Conservation (phyloP, 2,888 invertebrate genomes). For the Cephus sareptanus region DNA sequence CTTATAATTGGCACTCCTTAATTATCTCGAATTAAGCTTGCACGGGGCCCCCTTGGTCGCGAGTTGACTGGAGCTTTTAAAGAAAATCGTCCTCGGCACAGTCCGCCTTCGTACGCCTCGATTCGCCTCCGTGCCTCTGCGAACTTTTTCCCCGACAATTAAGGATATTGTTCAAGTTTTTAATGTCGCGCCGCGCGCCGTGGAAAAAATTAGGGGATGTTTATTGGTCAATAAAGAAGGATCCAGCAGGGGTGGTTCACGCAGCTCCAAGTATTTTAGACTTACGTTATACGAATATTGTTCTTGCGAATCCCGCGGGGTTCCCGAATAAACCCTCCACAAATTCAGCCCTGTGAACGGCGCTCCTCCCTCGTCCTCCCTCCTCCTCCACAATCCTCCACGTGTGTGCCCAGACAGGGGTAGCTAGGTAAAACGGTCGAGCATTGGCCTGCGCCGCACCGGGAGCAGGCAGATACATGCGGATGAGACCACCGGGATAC, state of each 20-base stretch:
- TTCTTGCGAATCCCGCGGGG: constrained; percentile 52
- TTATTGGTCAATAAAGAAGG: constrained; percentile 4
- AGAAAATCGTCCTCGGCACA: constrained; percentile 18
- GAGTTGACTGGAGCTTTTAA: background rate
- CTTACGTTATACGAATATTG: constrained; percentile 53
- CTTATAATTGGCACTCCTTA: constrained; percentile 52
- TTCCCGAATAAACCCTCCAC: constrained; percentile 25
- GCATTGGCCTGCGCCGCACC: constrained; percentile 18
- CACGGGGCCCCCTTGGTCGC: constrained; percentile 14
- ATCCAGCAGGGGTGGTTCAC: background rate
- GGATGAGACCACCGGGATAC: constrained; percentile 8
- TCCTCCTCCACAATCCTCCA: background rate
- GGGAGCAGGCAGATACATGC: constrained; percentile 36
- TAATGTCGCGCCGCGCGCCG: constrained; percentile 17
- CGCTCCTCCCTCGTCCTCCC: background rate
- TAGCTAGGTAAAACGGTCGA: constrained; percentile 13
- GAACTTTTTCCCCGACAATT: constrained; percentile 37
- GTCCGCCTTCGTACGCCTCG: constrained; percentile 10
- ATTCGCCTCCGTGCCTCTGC: constrained; percentile 20
- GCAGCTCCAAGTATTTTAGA: constrained; percentile 34
- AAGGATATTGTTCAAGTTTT: constrained; percentile 41
- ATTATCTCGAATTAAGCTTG: constrained; percentile 45
- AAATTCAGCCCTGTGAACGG: background rate
- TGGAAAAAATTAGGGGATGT: constrained; percentile 12
- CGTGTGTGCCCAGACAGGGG: constrained; percentile 16